Conservation (phyloP, 2,797 vertebrate genomes). For the Parauchenoglanis punctatus region DNA sequence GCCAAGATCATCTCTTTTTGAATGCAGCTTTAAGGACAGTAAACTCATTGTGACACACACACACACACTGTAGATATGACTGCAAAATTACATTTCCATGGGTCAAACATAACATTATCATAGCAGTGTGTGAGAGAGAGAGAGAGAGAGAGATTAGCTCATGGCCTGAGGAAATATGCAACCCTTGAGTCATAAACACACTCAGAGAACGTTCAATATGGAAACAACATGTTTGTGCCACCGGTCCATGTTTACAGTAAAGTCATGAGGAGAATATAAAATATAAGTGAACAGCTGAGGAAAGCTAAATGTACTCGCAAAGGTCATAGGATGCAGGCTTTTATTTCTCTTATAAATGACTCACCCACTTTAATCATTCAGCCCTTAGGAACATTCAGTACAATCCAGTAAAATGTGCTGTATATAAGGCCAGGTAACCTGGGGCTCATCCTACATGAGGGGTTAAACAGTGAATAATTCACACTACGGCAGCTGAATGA, state of each 20-base stretch:
- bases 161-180: neutral
- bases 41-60: neutral
- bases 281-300: neutral
- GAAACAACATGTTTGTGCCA: neutral
- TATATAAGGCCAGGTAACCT: neutral
- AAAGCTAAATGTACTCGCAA: neutral
- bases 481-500: neutral
- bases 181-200: slow-evolving; percentile 5
- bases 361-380: neutral
- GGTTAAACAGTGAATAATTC: neutral
- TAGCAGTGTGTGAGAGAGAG: neutral
- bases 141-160: neutral
- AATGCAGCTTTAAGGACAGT: neutral
- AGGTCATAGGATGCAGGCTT: neutral
- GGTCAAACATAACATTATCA: neutral
- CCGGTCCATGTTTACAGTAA: neutral
- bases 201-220: neutral
- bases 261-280: neutral
- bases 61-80: neutral
- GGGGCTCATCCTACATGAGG: neutral
- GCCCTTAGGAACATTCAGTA: neutral
- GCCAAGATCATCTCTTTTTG: neutral
- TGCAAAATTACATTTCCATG: neutral
- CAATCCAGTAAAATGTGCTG: neutral
- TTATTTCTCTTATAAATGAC: neutral